phyloP scores from a whole-genome alignment of 2,797 vertebrate genomes.

The Xiphorhynchus erythropygius region DNA sequence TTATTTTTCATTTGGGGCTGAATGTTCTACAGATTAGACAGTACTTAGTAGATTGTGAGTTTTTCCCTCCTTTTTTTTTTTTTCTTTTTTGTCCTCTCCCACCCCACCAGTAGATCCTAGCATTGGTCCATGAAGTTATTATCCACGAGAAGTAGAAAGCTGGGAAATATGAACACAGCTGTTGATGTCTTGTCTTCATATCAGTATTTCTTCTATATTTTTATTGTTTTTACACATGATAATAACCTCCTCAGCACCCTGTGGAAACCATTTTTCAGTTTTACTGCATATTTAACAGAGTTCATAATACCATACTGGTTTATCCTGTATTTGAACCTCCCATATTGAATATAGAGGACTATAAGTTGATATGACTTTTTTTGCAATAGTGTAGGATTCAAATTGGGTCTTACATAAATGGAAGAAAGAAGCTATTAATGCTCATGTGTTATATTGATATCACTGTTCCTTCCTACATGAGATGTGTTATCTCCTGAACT shows the following conservation, averaged over 20 bases:
- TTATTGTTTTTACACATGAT: background rate
- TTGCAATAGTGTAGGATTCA: background rate
- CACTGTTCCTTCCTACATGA: background rate
- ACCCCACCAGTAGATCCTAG: too few species aligned
- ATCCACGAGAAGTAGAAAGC: background rate
- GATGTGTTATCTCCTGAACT: background rate
- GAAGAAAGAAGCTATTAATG: background rate
- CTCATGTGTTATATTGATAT: background rate
- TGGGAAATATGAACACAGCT: background rate
- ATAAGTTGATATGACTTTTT: background rate
- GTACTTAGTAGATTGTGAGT: background rate
- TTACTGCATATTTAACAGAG: background rate
- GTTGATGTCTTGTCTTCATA: background rate
- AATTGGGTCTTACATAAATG: background rate
- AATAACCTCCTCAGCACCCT: background rate
- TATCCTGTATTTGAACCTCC: background rate
- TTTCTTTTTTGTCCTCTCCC: fast-evolving
- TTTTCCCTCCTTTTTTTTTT: fast-evolving
- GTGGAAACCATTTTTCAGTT: background rate
- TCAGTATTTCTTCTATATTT: background rate
- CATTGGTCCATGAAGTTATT: background rate
- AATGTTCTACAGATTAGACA: background rate
- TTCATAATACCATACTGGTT: background rate
- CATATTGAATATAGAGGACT: background rate
- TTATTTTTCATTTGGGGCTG: background rate